phyloP scores from a whole-genome alignment of 2,113 vertebrate species.

The Eulemur macaco region DNA sequence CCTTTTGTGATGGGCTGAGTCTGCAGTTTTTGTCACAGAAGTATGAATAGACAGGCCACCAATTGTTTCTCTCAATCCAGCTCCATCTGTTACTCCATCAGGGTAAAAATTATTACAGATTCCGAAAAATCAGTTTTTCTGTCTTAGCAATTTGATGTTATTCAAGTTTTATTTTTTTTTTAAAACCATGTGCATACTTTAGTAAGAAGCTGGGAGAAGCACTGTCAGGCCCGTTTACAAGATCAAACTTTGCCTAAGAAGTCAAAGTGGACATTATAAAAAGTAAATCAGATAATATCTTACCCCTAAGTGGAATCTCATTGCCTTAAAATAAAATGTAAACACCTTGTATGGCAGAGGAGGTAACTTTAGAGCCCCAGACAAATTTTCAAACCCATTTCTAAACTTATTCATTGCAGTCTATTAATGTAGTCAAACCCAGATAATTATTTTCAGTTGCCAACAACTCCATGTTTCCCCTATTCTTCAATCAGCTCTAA shows the following conservation, averaged over 20 bases:
- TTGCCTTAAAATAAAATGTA: neutral
- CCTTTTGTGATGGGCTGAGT: neutral
- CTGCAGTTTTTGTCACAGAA: neutral
- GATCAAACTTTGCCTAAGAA: neutral
- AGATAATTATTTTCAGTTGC: neutral
- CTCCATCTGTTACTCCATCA: neutral
- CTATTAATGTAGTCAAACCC: neutral
- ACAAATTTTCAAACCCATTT: neutral
- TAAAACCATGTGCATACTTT: neutral
- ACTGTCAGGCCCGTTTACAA: neutral
- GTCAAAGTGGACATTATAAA: neutral
- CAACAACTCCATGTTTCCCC: neutral
- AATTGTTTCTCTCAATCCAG: neutral
- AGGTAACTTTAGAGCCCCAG: neutral
- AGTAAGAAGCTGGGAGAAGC: neutral
- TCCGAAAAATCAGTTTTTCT: neutral
- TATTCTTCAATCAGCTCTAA: neutral
- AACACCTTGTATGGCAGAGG: neutral
- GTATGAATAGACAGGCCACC: neutral
- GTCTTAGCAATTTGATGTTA: neutral
- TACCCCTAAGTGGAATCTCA: neutral
- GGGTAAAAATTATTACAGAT: neutral
- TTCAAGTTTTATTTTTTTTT: neutral
- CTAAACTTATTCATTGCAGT: neutral
- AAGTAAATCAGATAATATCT: neutral